Evolutionary conservation across 1,140 invertebrate species (phyloP).

Genomic region (Geopemphigus sp.): DNA sequence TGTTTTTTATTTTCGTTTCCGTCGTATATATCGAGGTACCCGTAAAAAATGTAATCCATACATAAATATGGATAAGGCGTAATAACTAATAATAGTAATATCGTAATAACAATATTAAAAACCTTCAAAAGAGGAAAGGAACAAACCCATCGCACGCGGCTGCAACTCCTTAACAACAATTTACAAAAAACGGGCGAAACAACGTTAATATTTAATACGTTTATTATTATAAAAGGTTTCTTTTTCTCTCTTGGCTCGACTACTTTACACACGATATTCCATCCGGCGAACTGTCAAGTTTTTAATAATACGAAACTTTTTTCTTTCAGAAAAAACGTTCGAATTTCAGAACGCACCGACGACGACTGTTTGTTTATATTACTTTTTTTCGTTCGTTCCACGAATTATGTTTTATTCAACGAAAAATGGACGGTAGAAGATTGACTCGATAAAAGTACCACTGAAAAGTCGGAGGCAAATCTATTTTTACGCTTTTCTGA

Average conservation of each 20-base stretch:
- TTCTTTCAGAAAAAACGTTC: background rate
- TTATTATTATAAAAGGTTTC: background rate
- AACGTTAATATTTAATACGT: too few relatives aligned
- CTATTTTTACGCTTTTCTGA: background rate
- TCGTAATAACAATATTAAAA: too few relatives aligned
- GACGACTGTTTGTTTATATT: too few relatives aligned
- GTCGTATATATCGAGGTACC: background rate
- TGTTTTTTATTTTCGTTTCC: slow-evolving; percentile 34
- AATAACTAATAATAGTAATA: background rate
- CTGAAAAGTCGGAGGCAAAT: background rate
- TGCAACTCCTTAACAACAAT: too few relatives aligned
- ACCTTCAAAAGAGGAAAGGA: too few relatives aligned
- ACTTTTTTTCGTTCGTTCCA: background rate
- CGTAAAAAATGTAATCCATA: background rate
- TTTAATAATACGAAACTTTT: background rate
- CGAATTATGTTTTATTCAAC: slow-evolving; percentile 14
- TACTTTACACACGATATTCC: background rate
- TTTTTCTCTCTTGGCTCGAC: background rate
- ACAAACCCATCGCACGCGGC: too few relatives aligned
- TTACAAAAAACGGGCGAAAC: too few relatives aligned
- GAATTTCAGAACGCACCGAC: background rate
- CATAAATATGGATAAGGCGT: background rate
- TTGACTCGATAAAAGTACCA: slow-evolving; percentile 11
- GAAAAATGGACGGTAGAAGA: background rate
- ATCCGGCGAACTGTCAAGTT: background rate